phyloP scores from a whole-genome alignment of 2,888 invertebrate species.

The Syritta pipiens region DNA sequence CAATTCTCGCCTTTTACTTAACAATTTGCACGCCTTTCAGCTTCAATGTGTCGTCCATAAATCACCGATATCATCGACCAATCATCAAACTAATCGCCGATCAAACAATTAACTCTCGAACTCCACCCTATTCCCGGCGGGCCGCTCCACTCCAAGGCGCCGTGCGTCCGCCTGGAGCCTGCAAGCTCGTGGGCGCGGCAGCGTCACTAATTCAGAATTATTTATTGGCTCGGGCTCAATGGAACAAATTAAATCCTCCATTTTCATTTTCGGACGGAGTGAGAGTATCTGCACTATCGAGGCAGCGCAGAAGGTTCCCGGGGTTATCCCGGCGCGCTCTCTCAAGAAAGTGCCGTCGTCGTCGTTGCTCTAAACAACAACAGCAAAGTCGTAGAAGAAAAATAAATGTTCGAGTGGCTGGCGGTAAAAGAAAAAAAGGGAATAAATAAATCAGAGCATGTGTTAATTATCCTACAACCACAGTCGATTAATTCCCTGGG shows the following conservation, averaged over 20 bases:
- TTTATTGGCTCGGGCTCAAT: slow-evolving; percentile 57
- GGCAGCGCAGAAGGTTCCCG: slow-evolving; percentile 27
- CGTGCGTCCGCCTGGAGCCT: not conserved
- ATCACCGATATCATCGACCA: slow-evolving; percentile 56
- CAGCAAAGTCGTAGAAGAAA: no score
- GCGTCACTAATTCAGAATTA: slow-evolving; percentile 65
- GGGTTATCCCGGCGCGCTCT: slow-evolving; percentile 45
- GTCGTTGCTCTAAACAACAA: no score
- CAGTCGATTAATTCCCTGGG: slow-evolving; percentile 70
- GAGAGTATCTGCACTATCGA: slow-evolving; percentile 51
- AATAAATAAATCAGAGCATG: slow-evolving; percentile 77
- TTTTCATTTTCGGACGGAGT: slow-evolving; percentile 30
- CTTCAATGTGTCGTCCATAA: slow-evolving; percentile 53
- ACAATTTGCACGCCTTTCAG: slow-evolving; percentile 42
- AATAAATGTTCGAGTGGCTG: not conserved
- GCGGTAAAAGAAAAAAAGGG: slow-evolving; percentile 33
- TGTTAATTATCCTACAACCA: slow-evolving; percentile 74
- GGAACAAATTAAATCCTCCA: slow-evolving; percentile 65
- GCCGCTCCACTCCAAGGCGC: not conserved
- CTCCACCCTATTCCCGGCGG: slow-evolving; percentile 34
- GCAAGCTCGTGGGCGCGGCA: slow-evolving; percentile 36
- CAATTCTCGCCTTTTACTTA: no score
- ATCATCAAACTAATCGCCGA: slow-evolving; percentile 68
- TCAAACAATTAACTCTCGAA: slow-evolving; percentile 65
- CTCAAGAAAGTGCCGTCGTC: slow-evolving; percentile 1